A percentile compares a stretch with the other conserved stretches of the same genome.
These are phyloP conservation scores for Trichogramma evanescens DNA, from an alignment of 2,888 invertebrate genomes.

Conservation along the genomic window DNA sequence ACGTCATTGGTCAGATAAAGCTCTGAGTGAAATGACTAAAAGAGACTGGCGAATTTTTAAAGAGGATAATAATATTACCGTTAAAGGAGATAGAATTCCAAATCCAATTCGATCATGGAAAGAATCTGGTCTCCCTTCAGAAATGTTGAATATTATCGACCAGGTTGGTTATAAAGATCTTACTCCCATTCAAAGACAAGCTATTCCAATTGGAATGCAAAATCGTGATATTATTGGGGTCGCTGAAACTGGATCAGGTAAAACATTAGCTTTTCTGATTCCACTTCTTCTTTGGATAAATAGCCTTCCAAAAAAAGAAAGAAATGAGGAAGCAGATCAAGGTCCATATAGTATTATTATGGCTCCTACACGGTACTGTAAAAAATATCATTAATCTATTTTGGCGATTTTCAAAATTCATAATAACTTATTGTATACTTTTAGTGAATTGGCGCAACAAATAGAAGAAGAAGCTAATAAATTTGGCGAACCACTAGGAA, in stretches of 20 bases:
- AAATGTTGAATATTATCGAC: conserved; percentile 88
- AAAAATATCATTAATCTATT: neutral
- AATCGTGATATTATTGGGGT: conserved; percentile 97
- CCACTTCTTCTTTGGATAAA: conserved; percentile 97
- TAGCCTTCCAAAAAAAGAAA: conserved; percentile 90
- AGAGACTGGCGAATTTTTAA: conserved; percentile 99
- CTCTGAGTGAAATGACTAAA: conserved; percentile 91
- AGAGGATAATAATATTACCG: conserved; percentile 97
- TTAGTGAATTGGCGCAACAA: conserved; percentile 92
- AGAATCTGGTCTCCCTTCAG: conserved; percentile 83
- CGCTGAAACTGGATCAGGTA: conserved; percentile 98
- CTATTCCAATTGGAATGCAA: conserved; percentile 95
- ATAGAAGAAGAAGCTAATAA: conserved; percentile 98
- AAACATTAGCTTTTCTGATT: conserved; percentile 96
- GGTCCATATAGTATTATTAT: conserved; percentile 98
- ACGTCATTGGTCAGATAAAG: conserved; percentile 97
- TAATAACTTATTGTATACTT: conserved; percentile 7
- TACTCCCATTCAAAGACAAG: conserved; percentile 98
- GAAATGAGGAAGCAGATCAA: conserved; percentile 83
- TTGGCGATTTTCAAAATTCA: conserved; percentile 20
- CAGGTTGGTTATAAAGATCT: conserved; percentile 96
- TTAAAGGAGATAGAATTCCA: conserved; percentile 95
- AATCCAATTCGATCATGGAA: conserved; percentile 94
- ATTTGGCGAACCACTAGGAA: conserved; percentile 88
- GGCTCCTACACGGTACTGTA: conserved; percentile 75